Evolutionary conservation across 1,140 invertebrate genomes (phyloP).

Genomic region (Trinorchestia longiramus): DNA sequence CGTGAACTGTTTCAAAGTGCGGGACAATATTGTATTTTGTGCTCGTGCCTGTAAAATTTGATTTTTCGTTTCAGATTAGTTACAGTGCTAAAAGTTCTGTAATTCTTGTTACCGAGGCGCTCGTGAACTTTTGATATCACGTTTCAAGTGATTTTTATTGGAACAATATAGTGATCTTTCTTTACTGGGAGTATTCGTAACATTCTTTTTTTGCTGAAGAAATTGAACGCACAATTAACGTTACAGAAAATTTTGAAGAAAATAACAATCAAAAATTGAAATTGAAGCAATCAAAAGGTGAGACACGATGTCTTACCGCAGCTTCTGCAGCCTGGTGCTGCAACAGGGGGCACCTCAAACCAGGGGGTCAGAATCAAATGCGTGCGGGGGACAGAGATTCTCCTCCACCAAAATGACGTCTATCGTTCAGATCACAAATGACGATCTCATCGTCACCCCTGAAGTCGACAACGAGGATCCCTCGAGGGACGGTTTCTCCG

Average conservation of each 20-base stretch:
- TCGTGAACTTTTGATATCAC: background rate
- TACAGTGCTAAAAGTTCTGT: background rate
- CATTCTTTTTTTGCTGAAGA: background rate
- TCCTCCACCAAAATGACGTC: constrained; percentile 42
- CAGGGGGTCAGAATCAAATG: background rate
- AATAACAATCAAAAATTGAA: too few species aligned
- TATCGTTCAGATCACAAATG: constrained; percentile 34
- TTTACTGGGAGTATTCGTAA: too few species aligned
- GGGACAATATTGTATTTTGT: background rate
- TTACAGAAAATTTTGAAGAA: background rate
- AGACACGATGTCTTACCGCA: constrained; percentile 39
- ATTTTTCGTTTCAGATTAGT: background rate
- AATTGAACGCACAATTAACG: background rate
- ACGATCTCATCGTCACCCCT: background rate
- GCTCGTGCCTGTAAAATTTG: background rate
- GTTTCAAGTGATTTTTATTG: background rate
- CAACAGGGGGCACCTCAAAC: constrained; percentile 3
- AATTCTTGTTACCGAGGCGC: background rate
- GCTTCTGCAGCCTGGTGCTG: constrained; percentile 37
- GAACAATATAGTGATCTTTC: too few species aligned
- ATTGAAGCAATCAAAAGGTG: too few species aligned
- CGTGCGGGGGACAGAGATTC: background rate
- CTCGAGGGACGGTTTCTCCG: constrained; percentile 2
- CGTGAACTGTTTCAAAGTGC: background rate
- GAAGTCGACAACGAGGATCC: background rate